Evolutionary conservation across 2,888 invertebrate genomes (phyloP).

Genomic region (Cephonodes hylas): DNA sequence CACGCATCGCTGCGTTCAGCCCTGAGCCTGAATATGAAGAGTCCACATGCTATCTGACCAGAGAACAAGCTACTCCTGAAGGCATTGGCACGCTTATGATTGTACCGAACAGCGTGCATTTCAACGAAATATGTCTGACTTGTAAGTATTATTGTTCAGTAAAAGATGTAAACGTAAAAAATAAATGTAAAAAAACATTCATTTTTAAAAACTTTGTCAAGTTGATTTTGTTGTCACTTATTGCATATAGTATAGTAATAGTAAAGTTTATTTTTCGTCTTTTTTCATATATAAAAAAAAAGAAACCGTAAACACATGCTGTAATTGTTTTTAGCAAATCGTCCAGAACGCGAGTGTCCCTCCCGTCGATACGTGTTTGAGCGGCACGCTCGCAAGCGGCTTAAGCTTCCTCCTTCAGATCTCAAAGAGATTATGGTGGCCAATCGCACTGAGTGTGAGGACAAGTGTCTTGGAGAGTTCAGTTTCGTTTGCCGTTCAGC

Average conservation of each 20-base stretch:
- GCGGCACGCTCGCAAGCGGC: conserved; percentile 90
- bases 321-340: conserved; percentile 79
- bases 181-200: no score
- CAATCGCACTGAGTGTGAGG: conserved; percentile 94
- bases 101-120: conserved; percentile 93
- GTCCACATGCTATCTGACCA: conserved; percentile 91
- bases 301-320: no score
- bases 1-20: conserved; percentile 90
- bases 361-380: conserved; percentile 94
- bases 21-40: conserved; percentile 93
- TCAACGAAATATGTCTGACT: conserved; percentile 93
- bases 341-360: conserved; percentile 93
- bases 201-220: no score
- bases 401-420: conserved; percentile 90
- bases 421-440: conserved; percentile 92
- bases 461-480: conserved; percentile 93
- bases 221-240: no score
- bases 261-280: no score
- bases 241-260: no score
- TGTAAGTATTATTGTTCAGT: conserved; percentile 86
- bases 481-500: conserved; percentile 94
- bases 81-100: conserved; percentile 94
- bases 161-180: no score
- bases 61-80: conserved; percentile 93
- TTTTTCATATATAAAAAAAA: no score